Percentiles rank a stretch among this genome's conserved stretches.
phyloP scores from a whole-genome alignment of 2,113 vertebrate species.

The Candoia aspera region DNA sequence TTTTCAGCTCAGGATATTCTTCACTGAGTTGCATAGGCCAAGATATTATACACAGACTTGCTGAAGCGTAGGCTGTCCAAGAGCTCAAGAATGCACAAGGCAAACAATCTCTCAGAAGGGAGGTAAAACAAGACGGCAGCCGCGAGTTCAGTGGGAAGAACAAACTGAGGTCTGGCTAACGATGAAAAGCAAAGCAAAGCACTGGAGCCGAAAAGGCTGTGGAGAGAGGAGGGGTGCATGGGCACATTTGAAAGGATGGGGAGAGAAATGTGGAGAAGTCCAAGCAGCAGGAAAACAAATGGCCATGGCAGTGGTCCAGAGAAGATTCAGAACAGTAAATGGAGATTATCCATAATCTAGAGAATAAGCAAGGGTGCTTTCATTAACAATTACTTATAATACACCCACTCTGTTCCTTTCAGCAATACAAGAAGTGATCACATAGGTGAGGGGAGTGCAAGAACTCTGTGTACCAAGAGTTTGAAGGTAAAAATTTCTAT shows the following conservation, averaged over 20 bases:
- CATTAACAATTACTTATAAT: not conserved
- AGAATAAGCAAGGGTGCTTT: not conserved
- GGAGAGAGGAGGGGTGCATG: not conserved
- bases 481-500: slow-evolving; percentile 21
- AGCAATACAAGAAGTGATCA: too few species aligned
- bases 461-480: not conserved
- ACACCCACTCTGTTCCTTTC: not conserved
- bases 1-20: not conserved
- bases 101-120: slow-evolving; percentile 37
- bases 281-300: not conserved
- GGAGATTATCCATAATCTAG: not conserved
- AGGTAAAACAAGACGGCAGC: slow-evolving; percentile 49
- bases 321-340: not conserved
- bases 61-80: not conserved
- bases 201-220: not conserved
- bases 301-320: not conserved
- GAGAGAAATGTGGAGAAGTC: accelerated
- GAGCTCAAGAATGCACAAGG: slow-evolving; percentile 22
- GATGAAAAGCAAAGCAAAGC: not conserved
- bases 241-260: not conserved
- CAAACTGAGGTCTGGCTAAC: slow-evolving; percentile 25
- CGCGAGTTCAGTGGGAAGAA: slow-evolving; percentile 20
- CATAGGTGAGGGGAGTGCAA: not conserved
- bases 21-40: accelerated
- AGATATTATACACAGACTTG: not conserved